Base-by-base conservation (phyloP, 1,140 invertebrate species). In the Capitella teleta region DNA sequence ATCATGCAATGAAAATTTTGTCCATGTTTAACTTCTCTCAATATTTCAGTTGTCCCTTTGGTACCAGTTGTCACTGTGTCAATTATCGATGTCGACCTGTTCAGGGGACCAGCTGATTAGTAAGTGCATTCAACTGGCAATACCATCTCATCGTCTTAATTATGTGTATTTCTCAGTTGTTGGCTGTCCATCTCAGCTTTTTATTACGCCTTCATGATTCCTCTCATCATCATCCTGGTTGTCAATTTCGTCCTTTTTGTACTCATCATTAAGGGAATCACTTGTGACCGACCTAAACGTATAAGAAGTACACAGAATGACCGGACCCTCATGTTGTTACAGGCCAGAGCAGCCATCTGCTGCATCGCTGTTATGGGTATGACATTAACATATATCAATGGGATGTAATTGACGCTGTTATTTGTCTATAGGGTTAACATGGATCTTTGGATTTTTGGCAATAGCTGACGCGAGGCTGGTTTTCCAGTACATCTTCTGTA, bases 401-500 rank as follows among this genome's bases (percentile, higher is more conserved):
- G 16, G 16, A n/a, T n/a, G 6, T 40, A 40, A 14, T 5, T 8
- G 19, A 40, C 14, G 25, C 16, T n/a, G 19, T 24, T 40, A 21
- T 5, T n/a, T 10, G 19, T 16, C 21, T 10, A 30, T 54, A 46
- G 57, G 64, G 32, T 56, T 74, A 5, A 73, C 72, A 0, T 76
- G 74, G 74, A 55, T 73, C 1, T 61, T 74, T 16, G 73, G 73
- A 14, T 57, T 72, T 5, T 54, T 75, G 30, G 68, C 72, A 5
- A 56, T 76, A 10, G 68, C 69, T 40, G 57, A 62, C 25, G 54
- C 64, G 1, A 55, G 63, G 34, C 34, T 75, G 1, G 52, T 64
- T n/a, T 72, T 75, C 40, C 62, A 71, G 34, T 76, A 76, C 51
- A 47, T 75, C n/a, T 75, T 75, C 58, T 71, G 69, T 51, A 60